Percentiles rank a stretch among this genome's conserved stretches.
phyloP scores from a whole-genome alignment of 1,140 invertebrate species.

The Drosophila paulistorum region DNA sequence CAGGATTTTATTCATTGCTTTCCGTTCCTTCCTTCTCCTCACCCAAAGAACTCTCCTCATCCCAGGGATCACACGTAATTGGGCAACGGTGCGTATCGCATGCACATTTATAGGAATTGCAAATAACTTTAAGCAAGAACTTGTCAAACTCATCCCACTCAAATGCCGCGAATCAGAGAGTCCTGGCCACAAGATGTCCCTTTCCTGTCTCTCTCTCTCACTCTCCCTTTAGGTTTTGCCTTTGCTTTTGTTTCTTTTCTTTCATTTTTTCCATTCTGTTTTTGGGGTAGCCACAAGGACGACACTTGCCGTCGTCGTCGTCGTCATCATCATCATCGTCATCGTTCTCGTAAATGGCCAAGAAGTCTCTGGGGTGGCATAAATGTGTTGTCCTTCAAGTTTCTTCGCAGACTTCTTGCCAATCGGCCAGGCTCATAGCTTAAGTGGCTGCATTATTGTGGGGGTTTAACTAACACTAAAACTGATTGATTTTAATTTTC shows the following conservation, averaged over 20 bases:
- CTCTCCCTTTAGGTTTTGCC: slow-evolving; percentile 19
- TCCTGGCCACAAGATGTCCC: slow-evolving; percentile 55
- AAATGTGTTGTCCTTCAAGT: slow-evolving; percentile 77
- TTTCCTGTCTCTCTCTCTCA: slow-evolving; percentile 14
- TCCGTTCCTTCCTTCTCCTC: no score
- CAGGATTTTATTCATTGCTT: slow-evolving; percentile 65
- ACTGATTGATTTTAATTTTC: slow-evolving; percentile 82
- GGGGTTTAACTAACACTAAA: slow-evolving; percentile 78
- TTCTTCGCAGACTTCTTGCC: slow-evolving; percentile 16
- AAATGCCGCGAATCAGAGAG: slow-evolving; percentile 45
- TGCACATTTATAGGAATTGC: slow-evolving; percentile 81
- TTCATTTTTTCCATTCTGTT: slow-evolving; percentile 2
- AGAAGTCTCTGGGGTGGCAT: slow-evolving; percentile 78
- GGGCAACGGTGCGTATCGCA: slow-evolving; percentile 75
- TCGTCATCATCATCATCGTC: slow-evolving; percentile 12
- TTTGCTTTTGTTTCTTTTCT: slow-evolving; percentile 20
- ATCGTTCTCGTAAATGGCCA: slow-evolving; percentile 62
- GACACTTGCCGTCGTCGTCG: slow-evolving; percentile 51
- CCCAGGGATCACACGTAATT: slow-evolving; percentile 50
- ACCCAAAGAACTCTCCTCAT: slow-evolving; percentile 12
- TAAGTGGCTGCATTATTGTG: slow-evolving; percentile 81
- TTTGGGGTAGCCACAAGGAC: slow-evolving; percentile 54
- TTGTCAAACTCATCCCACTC: slow-evolving; percentile 44
- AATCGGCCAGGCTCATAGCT: slow-evolving; percentile 34
- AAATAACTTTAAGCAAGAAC: slow-evolving; percentile 78